Percentiles rank a stretch among this genome's conserved stretches.
These are phyloP conservation scores for Neopelma chrysocephalum DNA, from an alignment of 2,797 vertebrate species.

Conservation along the genomic window DNA sequence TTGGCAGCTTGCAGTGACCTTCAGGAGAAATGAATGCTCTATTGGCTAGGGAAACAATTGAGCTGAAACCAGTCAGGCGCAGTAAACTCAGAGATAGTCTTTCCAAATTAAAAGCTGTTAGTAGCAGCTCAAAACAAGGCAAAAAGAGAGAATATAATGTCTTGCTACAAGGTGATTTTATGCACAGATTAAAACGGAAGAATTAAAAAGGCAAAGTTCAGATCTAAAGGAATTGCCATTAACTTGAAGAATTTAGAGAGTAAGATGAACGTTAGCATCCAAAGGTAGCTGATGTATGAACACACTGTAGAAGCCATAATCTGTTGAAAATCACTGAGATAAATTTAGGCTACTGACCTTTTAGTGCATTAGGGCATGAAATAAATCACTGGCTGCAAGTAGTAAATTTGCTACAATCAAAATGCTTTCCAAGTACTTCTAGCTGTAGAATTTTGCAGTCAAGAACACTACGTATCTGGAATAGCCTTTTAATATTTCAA, in stretches of 20 bases:
- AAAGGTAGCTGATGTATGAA: conserved; percentile 24
- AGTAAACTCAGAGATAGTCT: conserved; percentile 76
- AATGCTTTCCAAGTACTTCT: conserved; percentile 44
- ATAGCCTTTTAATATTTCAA: conserved; percentile 41
- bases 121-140: conserved; percentile 58
- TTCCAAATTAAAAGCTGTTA: conserved; percentile 78
- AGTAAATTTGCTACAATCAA: conserved; percentile 54
- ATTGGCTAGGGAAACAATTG: conserved; percentile 74
- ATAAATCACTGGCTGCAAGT: conserved; percentile 40
- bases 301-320: conserved; percentile 24
- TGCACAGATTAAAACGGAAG: conserved; percentile 12
- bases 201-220: neutral
- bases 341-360: conserved; percentile 61
- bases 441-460: conserved; percentile 13
- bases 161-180: conserved; percentile 54
- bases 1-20: conserved; percentile 79
- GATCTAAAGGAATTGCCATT: conserved; percentile 29
- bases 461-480: neutral
- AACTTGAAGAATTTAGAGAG: conserved; percentile 29
- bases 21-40: conserved; percentile 80
- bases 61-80: conserved; percentile 73
- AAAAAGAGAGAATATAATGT: conserved; percentile 27
- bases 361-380: conserved; percentile 46
- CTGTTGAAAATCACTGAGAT: conserved; percentile 63
- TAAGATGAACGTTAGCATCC: conserved; percentile 22